Conservation (phyloP, 2,888 invertebrate genomes). For the Pseudococcus jackbeardsleyi region DNA sequence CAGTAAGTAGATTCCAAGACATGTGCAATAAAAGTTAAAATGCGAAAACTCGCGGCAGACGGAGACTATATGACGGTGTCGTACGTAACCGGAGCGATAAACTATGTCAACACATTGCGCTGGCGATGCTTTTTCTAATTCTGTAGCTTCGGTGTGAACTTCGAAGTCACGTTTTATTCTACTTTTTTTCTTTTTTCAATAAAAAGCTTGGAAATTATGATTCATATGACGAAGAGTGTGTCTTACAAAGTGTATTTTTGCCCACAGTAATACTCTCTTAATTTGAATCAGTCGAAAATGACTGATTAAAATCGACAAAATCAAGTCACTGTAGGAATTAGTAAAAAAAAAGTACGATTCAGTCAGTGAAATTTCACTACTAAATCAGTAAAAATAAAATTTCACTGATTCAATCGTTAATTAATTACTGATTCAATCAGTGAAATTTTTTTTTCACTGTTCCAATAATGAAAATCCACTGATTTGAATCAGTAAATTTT, state of each 20-base stretch:
- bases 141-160: background rate
- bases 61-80: background rate
- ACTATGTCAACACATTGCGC: slow-evolving; percentile 6
- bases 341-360: too few relatives aligned
- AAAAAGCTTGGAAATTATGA: background rate
- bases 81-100: background rate
- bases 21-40: slow-evolving; percentile 22
- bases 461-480: too few relatives aligned
- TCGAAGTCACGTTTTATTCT: background rate
- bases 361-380: too few relatives aligned
- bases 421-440: too few relatives aligned
- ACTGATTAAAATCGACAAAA: too few relatives aligned
- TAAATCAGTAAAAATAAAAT: too few relatives aligned
- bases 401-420: too few relatives aligned
- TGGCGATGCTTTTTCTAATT: background rate
- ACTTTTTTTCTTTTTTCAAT: background rate
- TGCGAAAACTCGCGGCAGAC: slow-evolving; percentile 3
- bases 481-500: too few relatives aligned
- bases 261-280: background rate
- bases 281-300: background rate
- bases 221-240: background rate
- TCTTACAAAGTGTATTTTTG: background rate
- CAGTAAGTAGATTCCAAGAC: background rate
- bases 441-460: too few relatives aligned
- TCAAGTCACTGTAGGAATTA: too few relatives aligned